phyloP scores from a whole-genome alignment of 2,113 vertebrate genomes.

The Phainopepla nitens region DNA sequence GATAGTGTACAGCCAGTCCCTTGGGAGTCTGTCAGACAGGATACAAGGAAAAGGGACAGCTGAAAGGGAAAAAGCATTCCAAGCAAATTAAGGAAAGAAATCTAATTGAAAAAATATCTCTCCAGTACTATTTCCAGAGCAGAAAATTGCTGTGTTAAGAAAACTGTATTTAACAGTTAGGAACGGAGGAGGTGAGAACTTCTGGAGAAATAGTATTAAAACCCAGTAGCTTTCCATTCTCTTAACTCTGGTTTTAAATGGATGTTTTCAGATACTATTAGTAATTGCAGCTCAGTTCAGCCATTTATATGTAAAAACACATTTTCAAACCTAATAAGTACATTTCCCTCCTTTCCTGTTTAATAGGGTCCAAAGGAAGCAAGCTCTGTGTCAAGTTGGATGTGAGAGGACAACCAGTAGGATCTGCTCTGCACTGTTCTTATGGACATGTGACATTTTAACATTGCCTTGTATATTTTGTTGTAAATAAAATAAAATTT shows the following conservation, averaged over 20 bases:
- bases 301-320: background rate
- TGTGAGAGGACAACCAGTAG: constrained; percentile 64
- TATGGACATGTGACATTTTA: background rate
- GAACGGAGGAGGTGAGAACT: background rate
- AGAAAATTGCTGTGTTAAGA: background rate
- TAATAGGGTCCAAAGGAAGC: constrained; percentile 80
- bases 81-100: background rate
- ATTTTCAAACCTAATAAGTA: background rate
- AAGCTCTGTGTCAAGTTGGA: constrained; percentile 77
- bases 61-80: background rate
- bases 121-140: background rate
- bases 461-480: constrained; percentile 65
- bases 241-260: background rate
- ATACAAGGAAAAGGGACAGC: background rate
- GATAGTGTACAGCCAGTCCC: background rate
- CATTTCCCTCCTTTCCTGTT: background rate
- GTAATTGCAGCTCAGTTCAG: background rate
- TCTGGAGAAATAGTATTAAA: background rate
- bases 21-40: background rate
- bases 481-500: constrained; percentile 73
- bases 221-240: background rate
- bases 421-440: background rate
- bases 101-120: background rate
- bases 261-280: background rate
- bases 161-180: background rate